phyloP scores from a whole-genome alignment of 2,888 invertebrate species.

The Lasius fuliginosus region DNA sequence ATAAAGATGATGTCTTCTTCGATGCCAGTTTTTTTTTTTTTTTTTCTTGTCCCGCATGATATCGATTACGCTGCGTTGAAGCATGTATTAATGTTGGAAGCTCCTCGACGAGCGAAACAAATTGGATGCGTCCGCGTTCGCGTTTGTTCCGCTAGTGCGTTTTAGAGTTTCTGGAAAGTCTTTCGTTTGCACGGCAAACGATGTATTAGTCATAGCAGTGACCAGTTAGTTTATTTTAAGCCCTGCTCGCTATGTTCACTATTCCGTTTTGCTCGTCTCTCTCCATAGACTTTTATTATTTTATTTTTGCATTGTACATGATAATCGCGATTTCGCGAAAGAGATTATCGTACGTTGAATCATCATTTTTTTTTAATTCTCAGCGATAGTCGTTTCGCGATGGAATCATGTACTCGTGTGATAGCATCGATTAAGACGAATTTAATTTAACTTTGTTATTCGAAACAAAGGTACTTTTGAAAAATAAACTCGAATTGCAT shows the following conservation, averaged over 20 bases:
- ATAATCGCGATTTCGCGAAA: not conserved
- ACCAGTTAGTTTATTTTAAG: constrained; percentile 53
- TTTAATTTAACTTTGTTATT: constrained; percentile 1
- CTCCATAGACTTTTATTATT: not conserved
- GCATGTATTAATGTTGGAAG: constrained; percentile 65
- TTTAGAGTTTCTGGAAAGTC: constrained; percentile 52
- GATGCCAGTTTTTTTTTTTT: not conserved
- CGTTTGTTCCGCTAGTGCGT: constrained; percentile 34
- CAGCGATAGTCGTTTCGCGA: not conserved
- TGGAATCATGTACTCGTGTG: not conserved
- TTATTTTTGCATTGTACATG: not conserved
- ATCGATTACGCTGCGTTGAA: constrained; percentile 68
- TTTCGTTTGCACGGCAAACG: constrained; percentile 23
- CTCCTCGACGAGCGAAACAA: constrained; percentile 57
- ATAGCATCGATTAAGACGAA: not conserved
- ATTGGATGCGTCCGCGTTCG: constrained; percentile 56
- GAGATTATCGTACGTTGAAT: not conserved
- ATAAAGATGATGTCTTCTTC: constrained; percentile 10
- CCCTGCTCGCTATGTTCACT: not conserved
- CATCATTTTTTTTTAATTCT: too few species aligned
- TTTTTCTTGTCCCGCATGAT: constrained; percentile 46
- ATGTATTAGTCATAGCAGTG: constrained; percentile 41
- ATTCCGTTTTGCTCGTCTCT: not conserved
- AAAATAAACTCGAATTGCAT: not conserved
- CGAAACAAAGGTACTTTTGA: not conserved